Base-by-base conservation (phyloP, 2,113 vertebrate genomes). In the Merops nubicus region DNA sequence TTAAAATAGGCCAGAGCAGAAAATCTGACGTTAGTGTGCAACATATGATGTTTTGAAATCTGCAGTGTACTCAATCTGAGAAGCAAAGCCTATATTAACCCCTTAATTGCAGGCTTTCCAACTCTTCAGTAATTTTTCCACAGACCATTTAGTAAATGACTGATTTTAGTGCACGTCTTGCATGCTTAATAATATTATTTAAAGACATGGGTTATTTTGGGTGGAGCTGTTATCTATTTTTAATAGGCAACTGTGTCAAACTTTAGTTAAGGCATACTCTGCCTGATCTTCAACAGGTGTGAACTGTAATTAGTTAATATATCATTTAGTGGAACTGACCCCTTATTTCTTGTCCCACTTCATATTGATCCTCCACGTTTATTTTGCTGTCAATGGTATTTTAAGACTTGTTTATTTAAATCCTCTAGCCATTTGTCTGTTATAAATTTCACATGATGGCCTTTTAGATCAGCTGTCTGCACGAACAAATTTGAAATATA, bases 321-420 rank as follows among this genome's bases (percentile, higher is more conserved):
- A n/a, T 29, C 0, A 40, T 53, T 59, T 40, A 74, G 19, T 20
- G 53, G 36, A 92, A 90, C 12, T 21, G 0, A 56, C 9, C 2
- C 3, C 12, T 53, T 68, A 64, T 65, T 56, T 69, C 28, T 80
- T 65, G 13, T 50, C 25, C 18, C 18, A 54, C 31, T 83, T 28
- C 10, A 91, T 43, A 73, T 6, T 67, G 45, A 33, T 56, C 12
- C 15, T 82, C 29, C 33, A 5, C 28, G 5, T 76, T 83, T 76
- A n/a, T 56, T 28, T 51, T 59, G 8, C 28, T 70, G 15, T 62
- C 70, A 70, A 9, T 17, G 31, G 26, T 47, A 19, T 12, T 93
- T 85, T 77, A 72, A 82, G 29, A 25, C 33, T 79, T 89, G 33
- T 76, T 92, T 83, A 34, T 70, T 90, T 88, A 93, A 88, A 91